Evolutionary conservation across 2,113 vertebrate genomes (phyloP).

Genomic region (Laticauda laticaudata): DNA sequence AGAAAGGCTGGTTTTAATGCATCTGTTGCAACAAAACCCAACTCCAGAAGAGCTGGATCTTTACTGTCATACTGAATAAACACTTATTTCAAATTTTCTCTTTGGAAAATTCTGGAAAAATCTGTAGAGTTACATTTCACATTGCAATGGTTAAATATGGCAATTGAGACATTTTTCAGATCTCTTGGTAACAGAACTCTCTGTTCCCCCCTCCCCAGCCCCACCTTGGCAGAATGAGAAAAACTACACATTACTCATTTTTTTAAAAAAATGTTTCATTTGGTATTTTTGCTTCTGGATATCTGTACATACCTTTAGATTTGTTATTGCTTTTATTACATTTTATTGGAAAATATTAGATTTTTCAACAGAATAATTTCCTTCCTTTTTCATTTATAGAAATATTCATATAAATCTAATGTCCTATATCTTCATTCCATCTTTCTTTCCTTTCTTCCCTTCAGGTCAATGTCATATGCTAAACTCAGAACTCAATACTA

Average conservation of each 20-base stretch:
- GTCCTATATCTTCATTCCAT: neutral
- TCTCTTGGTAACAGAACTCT: neutral
- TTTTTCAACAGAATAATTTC: neutral
- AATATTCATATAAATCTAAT: neutral
- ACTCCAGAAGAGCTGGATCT: neutral
- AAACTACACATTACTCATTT: neutral
- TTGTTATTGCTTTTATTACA: neutral
- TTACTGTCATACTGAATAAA: slow-evolving; percentile 1
- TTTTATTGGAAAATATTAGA: neutral
- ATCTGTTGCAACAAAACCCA: neutral
- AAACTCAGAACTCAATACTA: neutral
- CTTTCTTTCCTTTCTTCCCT: neutral
- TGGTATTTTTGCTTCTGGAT: neutral
- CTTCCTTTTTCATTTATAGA: neutral
- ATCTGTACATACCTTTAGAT: neutral
- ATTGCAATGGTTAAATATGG: neutral
- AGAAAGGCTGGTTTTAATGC: neutral
- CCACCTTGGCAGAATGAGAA: neutral
- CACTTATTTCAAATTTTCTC: slow-evolving; percentile 18
- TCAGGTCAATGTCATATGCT: neutral
- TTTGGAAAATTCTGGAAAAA: slow-evolving; percentile 24
- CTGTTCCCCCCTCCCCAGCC: neutral
- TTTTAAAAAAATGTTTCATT: neutral
- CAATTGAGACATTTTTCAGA: neutral
- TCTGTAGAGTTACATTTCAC: neutral